Conservation (phyloP, 2,888 invertebrate genomes). For the Seladonia tumulorum region DNA sequence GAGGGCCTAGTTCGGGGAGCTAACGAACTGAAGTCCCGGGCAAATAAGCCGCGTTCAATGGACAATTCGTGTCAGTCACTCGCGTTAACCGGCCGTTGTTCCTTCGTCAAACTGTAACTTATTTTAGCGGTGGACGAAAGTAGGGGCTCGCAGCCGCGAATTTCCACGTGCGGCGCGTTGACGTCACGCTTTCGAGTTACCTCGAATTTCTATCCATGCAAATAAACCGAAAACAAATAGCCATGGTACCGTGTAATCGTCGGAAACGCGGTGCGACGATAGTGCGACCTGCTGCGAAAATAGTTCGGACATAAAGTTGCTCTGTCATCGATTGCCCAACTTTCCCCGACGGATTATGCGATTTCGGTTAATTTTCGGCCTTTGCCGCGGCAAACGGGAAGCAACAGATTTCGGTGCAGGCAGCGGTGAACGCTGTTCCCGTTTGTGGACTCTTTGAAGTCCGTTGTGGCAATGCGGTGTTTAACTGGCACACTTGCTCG, state of each 20-base stretch:
- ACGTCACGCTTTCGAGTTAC: background rate
- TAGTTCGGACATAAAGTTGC: background rate
- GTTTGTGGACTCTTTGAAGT: conserved; percentile 24
- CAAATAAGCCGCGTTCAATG: conserved; percentile 39
- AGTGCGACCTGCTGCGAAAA: too few species aligned
- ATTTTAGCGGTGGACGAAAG: conserved; percentile 12
- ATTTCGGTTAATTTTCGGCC: background rate
- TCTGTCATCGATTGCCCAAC: background rate
- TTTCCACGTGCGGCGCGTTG: background rate
- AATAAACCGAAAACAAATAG: conserved; percentile 5
- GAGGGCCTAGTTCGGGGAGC: conserved; percentile 49
- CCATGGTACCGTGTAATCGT: background rate
- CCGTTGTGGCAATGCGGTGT: background rate
- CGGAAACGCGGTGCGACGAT: background rate
- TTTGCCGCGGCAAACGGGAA: background rate
- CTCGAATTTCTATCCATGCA: conserved; percentile 18
- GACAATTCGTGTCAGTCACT: conserved; percentile 45
- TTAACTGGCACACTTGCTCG: background rate
- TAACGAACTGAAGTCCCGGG: conserved; percentile 49
- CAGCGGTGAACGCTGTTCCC: conserved; percentile 6
- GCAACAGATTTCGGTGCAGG: background rate
- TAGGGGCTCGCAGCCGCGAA: background rate
- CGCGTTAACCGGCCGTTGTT: conserved; percentile 13
- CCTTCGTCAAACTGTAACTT: background rate
- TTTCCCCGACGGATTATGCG: background rate